Base-by-base conservation (phyloP, 1,140 invertebrate species). In the Mercenaria mercenaria region DNA sequence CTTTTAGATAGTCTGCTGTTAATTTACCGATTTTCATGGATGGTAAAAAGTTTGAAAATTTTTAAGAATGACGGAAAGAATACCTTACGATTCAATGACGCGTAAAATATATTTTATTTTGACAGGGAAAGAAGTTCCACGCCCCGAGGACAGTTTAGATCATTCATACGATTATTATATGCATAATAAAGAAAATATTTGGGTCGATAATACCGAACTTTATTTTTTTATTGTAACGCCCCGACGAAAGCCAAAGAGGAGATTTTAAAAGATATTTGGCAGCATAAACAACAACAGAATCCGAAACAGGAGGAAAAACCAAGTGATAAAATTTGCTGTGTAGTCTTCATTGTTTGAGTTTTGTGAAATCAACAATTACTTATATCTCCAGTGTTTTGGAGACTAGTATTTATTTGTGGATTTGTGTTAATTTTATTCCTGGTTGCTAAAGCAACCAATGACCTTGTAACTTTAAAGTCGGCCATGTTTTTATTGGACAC, bases 181-280 rank as follows among this genome's bases (percentile, higher is more conserved):
- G 26, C 90, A 92, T 29, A 91, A 92, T 34, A 91, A 92, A 41
- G 91, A 93, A 29, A 92, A 93, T 52, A 77, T 91, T 4, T 89
- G 77, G 77, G 83, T 76, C 13, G 88, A 90, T 6, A 92, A 93
- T 80, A 89, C 80, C 74, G 92, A 93, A 34, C 81, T 91, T 15
- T 91, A 93, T 64, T 90, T 92, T 67, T 91, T 13, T 95, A 93
- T 90, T 92, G 91, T 56, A 91, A 92, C 47, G 88, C 90, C 6
- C 90, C 93, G 29, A 91, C 92, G 1, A 93, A 93, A 50, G 89
- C 91, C 8, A 94, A 92, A 82, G 93, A 95, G 64, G 94, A 95
- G 37, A 94, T 95, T 83, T 88, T 95, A 67, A 91, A 90, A 4
- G 93, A 95, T 81, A 93, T 95, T 79, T 94, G 92, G 92, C 85